Conservation (phyloP, 1,140 invertebrate genomes). For the Wasmannia auropunctata region DNA sequence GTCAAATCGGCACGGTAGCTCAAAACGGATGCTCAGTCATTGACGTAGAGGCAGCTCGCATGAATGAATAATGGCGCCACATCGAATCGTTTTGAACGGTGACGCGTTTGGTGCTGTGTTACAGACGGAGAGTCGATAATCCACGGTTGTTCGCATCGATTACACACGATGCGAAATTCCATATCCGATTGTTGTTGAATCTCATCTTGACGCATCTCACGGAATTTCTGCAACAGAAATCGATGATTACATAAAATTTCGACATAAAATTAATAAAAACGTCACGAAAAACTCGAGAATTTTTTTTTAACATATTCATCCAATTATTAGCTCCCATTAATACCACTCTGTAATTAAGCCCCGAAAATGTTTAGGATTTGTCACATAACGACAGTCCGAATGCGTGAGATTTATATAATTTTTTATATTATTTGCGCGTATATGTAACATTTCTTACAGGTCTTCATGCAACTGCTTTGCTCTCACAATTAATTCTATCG, state of each 20-base stretch:
- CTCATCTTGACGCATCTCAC: background rate
- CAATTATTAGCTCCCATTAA: background rate
- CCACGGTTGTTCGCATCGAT: background rate
- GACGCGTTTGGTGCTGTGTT: constrained; percentile 56
- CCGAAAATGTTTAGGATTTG: background rate
- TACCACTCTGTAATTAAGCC: background rate
- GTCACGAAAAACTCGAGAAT: background rate
- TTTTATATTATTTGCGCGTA: background rate
- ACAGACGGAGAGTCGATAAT: constrained; percentile 32
- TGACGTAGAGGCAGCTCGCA: constrained; percentile 69
- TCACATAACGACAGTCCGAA: background rate
- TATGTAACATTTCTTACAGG: background rate
- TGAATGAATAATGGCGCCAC: constrained; percentile 79
- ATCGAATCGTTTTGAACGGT: constrained; percentile 69
- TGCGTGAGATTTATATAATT: background rate
- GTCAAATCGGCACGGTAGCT: background rate
- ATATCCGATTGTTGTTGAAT: background rate
- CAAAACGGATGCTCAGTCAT: constrained; percentile 62
- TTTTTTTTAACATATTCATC: background rate
- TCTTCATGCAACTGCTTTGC: background rate
- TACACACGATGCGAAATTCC: background rate
- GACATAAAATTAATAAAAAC: background rate
- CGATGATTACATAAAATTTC: background rate
- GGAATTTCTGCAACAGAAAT: background rate
- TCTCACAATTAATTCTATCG: constrained; percentile 14